A percentile compares a stretch with the other conserved stretches of the same genome.
phyloP scores from a whole-genome alignment of 2,797 vertebrate genomes.

The Acipenser transmontanus region DNA sequence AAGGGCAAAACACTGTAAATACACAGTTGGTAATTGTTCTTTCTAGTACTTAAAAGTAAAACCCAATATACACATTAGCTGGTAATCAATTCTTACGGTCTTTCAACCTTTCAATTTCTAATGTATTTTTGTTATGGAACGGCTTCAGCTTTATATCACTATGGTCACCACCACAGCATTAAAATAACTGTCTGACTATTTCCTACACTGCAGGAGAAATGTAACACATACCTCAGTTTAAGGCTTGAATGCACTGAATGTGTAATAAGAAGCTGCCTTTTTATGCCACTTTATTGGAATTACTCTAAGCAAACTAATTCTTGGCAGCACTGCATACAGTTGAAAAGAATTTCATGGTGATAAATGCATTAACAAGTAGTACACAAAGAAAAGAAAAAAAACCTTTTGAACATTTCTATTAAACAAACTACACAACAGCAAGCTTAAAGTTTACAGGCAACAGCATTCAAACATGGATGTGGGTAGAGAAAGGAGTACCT shows the following conservation, averaged over 20 bases:
- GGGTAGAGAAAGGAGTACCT: constrained; percentile 99
- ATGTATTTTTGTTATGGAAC: constrained; percentile 11
- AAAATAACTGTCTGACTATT: constrained; percentile 18
- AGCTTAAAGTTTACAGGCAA: constrained; percentile 93
- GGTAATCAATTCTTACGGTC: constrained; percentile 16
- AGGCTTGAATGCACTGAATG: constrained; percentile 62
- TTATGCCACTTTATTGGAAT: constrained; percentile 63
- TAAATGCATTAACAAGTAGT: constrained; percentile 51
- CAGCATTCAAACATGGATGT: constrained; percentile 99
- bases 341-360: constrained; percentile 72
- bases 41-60: constrained; percentile 6
- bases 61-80: constrained; percentile 18
- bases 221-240: constrained; percentile 72
- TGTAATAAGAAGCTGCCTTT: too few species aligned
- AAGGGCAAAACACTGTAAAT: background rate
- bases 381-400: constrained; percentile 55
- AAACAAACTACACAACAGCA: constrained; percentile 68
- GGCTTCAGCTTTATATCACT: constrained; percentile 24
- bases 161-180: constrained; percentile 45
- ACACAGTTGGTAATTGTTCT: background rate
- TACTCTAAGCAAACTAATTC: constrained; percentile 73
- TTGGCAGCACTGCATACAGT: constrained; percentile 74
- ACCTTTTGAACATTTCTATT: constrained; percentile 56
- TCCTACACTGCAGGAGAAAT: constrained; percentile 73
- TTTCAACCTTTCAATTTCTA: constrained; percentile 31